Percentiles rank a stretch among this genome's conserved stretches.
These are phyloP conservation scores for Acrocephalus scirpaceus DNA, from an alignment of 2,797 vertebrate species.

Conservation along the genomic window DNA sequence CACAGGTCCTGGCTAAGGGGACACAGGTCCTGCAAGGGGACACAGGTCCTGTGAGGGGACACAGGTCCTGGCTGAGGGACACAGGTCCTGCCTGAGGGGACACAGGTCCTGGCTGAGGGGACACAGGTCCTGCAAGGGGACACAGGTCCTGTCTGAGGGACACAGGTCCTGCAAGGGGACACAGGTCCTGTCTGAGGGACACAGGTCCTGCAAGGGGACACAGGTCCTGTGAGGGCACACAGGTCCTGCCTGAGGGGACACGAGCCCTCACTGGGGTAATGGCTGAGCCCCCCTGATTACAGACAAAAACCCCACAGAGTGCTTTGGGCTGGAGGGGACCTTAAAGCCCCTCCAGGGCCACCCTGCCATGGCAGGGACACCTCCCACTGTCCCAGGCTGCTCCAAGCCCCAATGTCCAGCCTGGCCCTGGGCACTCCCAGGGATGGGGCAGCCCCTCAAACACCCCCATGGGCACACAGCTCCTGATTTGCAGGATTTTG, in stretches of 20 bases:
- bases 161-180: too few species aligned
- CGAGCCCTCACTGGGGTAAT: not conserved
- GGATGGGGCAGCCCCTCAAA: not conserved
- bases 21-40: too few species aligned
- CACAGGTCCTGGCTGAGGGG: not conserved
- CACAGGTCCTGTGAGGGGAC: not conserved
- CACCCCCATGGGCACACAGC: not conserved
- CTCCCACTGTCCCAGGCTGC: not conserved
- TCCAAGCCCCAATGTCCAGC: fast-evolving
- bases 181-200: not conserved
- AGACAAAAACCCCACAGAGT: not conserved
- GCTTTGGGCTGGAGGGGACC: not conserved
- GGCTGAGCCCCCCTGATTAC: not conserved
- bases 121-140: not conserved
- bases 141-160: not conserved
- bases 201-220: not conserved
- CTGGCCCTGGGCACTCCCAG: not conserved
- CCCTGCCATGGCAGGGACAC: not conserved
- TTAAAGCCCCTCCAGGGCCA: not conserved
- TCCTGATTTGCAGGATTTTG: not conserved
- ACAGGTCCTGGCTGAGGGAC: not conserved
- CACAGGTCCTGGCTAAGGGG: not conserved
- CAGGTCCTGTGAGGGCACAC: not conserved
- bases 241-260: too few species aligned
- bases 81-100: too few species aligned